Percentiles rank a stretch among this genome's conserved stretches.
Conservation (phyloP, 2,113 vertebrate species). For the Nyctereutes procyonoides region DNA sequence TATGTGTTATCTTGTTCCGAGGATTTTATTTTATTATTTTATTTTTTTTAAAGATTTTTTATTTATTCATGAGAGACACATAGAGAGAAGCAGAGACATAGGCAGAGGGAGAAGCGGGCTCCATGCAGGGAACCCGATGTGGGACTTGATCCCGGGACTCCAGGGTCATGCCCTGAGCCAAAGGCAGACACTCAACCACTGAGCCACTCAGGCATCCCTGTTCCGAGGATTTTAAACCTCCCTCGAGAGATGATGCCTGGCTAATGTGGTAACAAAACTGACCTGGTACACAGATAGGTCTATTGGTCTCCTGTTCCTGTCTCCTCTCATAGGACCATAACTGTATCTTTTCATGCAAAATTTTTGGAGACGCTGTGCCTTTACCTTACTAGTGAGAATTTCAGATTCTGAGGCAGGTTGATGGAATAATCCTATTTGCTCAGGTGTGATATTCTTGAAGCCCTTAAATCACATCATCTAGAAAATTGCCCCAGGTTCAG, state of each 20-base stretch:
- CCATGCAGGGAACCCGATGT: too few relatives aligned
- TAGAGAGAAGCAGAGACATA: too few relatives aligned
- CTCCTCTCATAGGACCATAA: not conserved
- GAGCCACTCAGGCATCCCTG: not conserved
- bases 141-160: too few relatives aligned
- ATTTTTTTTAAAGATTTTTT: too few relatives aligned
- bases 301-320: not conserved
- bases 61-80: too few relatives aligned
- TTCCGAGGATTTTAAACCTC: not conserved
- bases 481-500: not conserved
- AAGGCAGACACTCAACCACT: too few relatives aligned
- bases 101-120: too few relatives aligned
- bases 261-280: not conserved
- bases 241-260: not conserved
- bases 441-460: not conserved
- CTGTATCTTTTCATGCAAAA: conserved; percentile 1
- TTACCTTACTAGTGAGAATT: not conserved
- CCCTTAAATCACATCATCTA: not conserved
- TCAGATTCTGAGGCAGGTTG: not conserved
- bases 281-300: fast-evolving
- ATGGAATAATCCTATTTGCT: not conserved
- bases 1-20: not conserved
- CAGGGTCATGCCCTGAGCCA: too few relatives aligned
- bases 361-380: conserved; percentile 5
- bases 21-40: not conserved